Base-by-base conservation (phyloP, 2,888 invertebrate genomes). In the Rhodophaea formosa region DNA sequence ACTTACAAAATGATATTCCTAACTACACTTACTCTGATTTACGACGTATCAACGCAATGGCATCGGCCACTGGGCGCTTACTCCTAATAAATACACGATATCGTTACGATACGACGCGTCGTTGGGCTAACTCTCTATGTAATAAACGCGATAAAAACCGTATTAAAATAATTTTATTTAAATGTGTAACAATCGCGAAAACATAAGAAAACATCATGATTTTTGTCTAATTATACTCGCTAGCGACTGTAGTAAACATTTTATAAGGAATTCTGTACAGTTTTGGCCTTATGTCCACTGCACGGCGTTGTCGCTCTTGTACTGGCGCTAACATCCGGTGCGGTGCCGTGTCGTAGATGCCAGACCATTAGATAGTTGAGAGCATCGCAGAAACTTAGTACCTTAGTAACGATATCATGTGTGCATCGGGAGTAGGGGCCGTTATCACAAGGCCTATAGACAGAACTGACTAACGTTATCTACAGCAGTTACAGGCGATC, bases 1-100 rank as follows among this genome's bases (percentile, higher is more conserved):
- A 80, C 77, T 78, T 81, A 83, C 77, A 80, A 75, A 74, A 74
- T 77, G 76, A 80, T 70, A 75, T 69, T 70, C 64, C 75, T 79
- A 78, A 73, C 74, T 78, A 72, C 67, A 76, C 66, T 65, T 68
- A 74, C 63, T 65, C 68, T 70, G 74, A 74, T 68, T 69, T 66
- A 65, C 56, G 45, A 54, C 43, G 45, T 45, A 32, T 56, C 46
- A 23, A 47, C 8, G 56, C 45, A 6, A 23, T 45, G 55, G 35
- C 46, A 14, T 30, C 23, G 46, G 39, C 30, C 15, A 43, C 44
- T 16, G 12, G 29, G 43, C 53, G n/a, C 42, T 12, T 30, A 29
- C 2, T 32, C 51, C 10, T 35, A 35, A 51, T 14, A 16, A 15
- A 12, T 51, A 49, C 32, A 49, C 49, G 49, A 32, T 46, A 39